Conservation (phyloP, 2,888 invertebrate genomes). For the Lasioglossum zephyrum region DNA sequence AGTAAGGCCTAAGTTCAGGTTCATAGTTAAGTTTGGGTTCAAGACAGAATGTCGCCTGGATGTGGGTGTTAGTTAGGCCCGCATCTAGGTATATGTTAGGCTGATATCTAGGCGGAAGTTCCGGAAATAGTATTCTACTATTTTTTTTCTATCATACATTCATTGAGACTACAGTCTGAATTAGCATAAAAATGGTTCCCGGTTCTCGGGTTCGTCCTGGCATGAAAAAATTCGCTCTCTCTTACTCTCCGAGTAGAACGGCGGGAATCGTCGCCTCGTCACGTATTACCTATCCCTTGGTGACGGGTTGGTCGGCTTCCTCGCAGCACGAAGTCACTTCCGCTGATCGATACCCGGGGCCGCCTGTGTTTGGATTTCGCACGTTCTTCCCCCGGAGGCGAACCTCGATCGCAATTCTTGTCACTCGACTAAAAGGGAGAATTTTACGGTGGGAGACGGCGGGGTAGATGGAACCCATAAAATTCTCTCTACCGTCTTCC, state of each 20-base stretch:
- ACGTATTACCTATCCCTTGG: conserved; percentile 2
- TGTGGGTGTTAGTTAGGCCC: no score
- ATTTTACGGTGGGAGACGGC: conserved; percentile 38
- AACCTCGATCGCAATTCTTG: conserved; percentile 66
- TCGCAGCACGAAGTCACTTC: neutral
- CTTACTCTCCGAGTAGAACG: neutral
- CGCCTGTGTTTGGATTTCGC: conserved; percentile 57
- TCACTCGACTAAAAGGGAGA: conserved; percentile 56
- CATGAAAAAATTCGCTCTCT: neutral
- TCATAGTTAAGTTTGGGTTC: neutral
- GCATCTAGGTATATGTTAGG: neutral
- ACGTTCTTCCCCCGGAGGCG: conserved; percentile 37
- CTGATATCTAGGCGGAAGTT: neutral
- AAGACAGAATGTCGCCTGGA: neutral
- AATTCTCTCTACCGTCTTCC: conserved; percentile 11
- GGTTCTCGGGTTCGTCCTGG: neutral
- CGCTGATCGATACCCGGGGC: conserved; percentile 32
- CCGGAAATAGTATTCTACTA: neutral
- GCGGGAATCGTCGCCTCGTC: neutral
- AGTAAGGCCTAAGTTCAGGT: neutral
- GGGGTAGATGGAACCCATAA: conserved; percentile 47
- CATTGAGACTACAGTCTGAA: neutral
- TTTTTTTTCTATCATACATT: neutral
- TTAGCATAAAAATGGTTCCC: neutral
- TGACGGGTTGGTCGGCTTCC: neutral